phyloP scores from a whole-genome alignment of 1,140 invertebrate genomes.

The Helicoverpa zea region DNA sequence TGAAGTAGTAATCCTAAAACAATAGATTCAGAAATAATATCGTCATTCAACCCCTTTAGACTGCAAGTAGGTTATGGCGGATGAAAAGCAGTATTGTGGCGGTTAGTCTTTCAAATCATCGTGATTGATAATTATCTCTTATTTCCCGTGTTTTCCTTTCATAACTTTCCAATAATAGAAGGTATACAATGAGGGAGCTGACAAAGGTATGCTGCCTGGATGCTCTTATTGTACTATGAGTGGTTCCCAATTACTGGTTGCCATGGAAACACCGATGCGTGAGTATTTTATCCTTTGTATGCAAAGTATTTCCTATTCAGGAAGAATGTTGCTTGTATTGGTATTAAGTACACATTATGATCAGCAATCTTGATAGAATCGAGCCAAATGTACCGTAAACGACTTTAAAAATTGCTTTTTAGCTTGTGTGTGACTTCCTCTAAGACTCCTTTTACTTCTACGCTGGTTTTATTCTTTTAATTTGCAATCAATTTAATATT shows the following conservation, averaged over 20 bases:
- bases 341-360: background rate
- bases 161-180: constrained; percentile 24
- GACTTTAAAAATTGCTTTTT: background rate
- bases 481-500: background rate
- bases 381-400: too few relatives aligned
- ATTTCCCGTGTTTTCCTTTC: constrained; percentile 36
- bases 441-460: background rate
- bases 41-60: background rate
- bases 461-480: background rate
- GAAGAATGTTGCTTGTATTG: background rate
- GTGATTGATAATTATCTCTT: constrained; percentile 40
- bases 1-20: background rate
- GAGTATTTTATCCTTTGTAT: constrained; percentile 44
- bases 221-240: constrained; percentile 27
- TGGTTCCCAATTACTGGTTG: constrained; percentile 41
- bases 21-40: background rate
- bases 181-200: constrained; percentile 23
- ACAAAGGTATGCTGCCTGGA: constrained; percentile 34
- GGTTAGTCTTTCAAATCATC: background rate
- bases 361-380: background rate
- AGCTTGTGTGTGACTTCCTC: background rate
- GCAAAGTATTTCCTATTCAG: constrained; percentile 24
- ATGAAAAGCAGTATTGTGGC: background rate
- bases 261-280: constrained; percentile 28
- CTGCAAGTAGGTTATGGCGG: background rate